phyloP scores from a whole-genome alignment of 2,797 vertebrate genomes.

The Vultur gryphus region DNA sequence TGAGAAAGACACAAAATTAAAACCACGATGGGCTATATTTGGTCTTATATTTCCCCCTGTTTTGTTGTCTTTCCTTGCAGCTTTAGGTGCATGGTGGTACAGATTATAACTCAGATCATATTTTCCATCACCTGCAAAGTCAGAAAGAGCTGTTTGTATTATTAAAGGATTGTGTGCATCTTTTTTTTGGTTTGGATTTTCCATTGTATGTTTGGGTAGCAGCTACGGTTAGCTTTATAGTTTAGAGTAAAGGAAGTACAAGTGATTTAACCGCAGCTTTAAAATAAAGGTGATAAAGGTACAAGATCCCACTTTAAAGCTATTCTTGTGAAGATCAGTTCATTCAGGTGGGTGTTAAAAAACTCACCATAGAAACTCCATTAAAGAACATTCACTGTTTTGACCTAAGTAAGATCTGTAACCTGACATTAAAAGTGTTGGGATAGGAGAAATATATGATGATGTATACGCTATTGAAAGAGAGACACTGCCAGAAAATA shows the following conservation, averaged over 20 bases:
- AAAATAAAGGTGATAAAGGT: slow-evolving; percentile 39
- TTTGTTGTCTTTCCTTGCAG: neutral
- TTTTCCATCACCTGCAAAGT: neutral
- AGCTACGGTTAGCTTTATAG: slow-evolving; percentile 15
- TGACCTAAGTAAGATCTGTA: neutral
- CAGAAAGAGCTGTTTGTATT: neutral
- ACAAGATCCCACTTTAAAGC: slow-evolving; percentile 9
- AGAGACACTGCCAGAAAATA: neutral
- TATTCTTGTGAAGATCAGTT: slow-evolving; percentile 8
- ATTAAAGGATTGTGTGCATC: neutral
- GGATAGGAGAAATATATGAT: neutral
- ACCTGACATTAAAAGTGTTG: neutral
- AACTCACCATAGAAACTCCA: slow-evolving; percentile 5
- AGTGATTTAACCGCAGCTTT: slow-evolving; percentile 41
- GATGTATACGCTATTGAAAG: neutral
- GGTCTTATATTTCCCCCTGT: neutral
- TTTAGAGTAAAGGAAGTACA: neutral
- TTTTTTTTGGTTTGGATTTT: neutral
- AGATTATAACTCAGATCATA: neutral
- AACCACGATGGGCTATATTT: neutral
- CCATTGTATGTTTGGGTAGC: slow-evolving; percentile 11
- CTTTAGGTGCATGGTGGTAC: neutral
- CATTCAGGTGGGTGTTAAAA: slow-evolving; percentile 3
- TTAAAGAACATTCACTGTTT: slow-evolving; percentile 8
- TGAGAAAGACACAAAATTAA: neutral